phyloP scores from a whole-genome alignment of 2,797 vertebrate genomes.

The Urocyon cinereoargenteus region DNA sequence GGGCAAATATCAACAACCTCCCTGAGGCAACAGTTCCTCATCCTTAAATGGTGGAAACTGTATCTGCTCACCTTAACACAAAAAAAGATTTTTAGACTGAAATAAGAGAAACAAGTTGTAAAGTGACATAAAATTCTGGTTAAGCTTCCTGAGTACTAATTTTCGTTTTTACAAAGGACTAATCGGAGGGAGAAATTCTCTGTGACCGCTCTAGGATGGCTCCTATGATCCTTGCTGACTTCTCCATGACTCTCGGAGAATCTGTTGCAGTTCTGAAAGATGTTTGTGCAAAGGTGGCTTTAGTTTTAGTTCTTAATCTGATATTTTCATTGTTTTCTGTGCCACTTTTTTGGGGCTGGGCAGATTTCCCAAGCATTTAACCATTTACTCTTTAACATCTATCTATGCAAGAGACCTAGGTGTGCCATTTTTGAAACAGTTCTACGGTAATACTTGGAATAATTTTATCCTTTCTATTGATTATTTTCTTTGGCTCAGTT shows the following conservation, averaged over 20 bases:
- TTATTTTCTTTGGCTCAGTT: slow-evolving; percentile 46
- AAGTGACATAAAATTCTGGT: not conserved
- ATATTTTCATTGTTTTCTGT: not conserved
- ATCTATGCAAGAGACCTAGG: not conserved
- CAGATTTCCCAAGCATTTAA: not conserved
- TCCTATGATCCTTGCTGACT: not conserved
- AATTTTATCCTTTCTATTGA: slow-evolving; percentile 18
- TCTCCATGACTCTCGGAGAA: not conserved
- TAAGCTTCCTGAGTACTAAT: not conserved
- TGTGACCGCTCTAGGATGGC: not conserved
- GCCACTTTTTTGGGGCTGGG: not conserved
- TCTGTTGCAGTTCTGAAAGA: not conserved
- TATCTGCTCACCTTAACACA: not conserved
- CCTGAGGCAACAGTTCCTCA: not conserved
- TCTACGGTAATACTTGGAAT: slow-evolving; percentile 36
- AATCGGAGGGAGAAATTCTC: not conserved
- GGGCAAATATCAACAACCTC: not conserved
- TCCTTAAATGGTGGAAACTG: not conserved
- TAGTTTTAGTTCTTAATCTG: not conserved
- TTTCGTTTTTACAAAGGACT: not conserved
- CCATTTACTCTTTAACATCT: not conserved
- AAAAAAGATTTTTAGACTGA: not conserved
- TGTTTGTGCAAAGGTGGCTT: not conserved
- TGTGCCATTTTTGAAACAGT: not conserved
- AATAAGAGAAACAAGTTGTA: not conserved